Evolutionary conservation across 2,888 invertebrate genomes (phyloP).

Genomic region (Drosophila greeni): DNA sequence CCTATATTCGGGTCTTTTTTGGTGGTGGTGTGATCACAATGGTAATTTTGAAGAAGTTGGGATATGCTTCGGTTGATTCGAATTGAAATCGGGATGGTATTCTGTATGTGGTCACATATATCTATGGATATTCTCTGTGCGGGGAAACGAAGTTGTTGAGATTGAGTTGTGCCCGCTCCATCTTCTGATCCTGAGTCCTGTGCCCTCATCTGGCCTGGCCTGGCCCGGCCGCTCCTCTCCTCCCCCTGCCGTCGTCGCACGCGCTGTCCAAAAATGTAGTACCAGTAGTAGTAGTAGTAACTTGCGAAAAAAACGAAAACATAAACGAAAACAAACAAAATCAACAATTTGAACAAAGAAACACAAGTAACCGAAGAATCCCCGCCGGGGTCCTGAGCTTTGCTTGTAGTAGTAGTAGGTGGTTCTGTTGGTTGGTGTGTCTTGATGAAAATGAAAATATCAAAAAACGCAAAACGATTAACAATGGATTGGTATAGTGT

Average conservation of each 20-base stretch:
- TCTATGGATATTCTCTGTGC: background rate
- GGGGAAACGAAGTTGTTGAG: slow-evolving; percentile 5
- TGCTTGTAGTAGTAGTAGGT: background rate
- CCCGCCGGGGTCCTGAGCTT: background rate
- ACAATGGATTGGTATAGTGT: slow-evolving; percentile 1
- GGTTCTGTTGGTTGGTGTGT: background rate
- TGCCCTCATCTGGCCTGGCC: background rate
- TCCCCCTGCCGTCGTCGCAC: background rate
- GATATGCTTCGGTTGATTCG: slow-evolving; percentile 53
- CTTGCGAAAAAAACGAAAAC: slow-evolving; percentile 8
- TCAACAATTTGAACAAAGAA: slow-evolving; percentile 8
- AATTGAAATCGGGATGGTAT: slow-evolving; percentile 5
- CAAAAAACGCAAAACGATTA: background rate
- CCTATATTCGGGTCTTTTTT: slow-evolving; percentile 9
- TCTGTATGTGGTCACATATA: slow-evolving; percentile 1
- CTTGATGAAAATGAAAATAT: slow-evolving; percentile 1
- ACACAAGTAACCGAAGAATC: background rate
- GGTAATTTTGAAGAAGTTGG: slow-evolving; percentile 59
- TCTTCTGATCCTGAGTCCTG: slow-evolving; percentile 2
- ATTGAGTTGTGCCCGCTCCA: slow-evolving; percentile 2
- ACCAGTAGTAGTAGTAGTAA: slow-evolving; percentile 1
- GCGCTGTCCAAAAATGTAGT: slow-evolving; percentile 4
- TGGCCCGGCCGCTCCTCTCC: background rate
- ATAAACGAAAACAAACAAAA: slow-evolving; percentile 4
- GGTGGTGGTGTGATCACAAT: slow-evolving; percentile 13